Evolutionary conservation across 2,797 vertebrate genomes (phyloP).

Genomic region (Geotrypetes seraphini): DNA sequence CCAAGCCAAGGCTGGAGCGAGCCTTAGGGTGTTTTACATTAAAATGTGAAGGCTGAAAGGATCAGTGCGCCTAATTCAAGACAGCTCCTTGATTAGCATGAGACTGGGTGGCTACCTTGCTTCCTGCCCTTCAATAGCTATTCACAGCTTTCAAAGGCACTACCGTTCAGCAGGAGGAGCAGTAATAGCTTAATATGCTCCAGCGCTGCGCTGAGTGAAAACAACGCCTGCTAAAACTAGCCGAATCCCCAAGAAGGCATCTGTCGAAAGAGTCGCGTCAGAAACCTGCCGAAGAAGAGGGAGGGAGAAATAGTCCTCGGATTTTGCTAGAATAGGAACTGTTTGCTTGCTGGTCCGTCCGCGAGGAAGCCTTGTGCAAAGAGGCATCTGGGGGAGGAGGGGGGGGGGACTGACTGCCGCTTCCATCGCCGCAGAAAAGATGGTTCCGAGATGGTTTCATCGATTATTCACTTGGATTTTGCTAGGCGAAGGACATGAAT

Average conservation of each 20-base stretch:
- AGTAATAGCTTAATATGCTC: slow-evolving; percentile 11
- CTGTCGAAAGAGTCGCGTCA: slow-evolving; percentile 1
- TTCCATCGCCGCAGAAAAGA: slow-evolving; percentile 61
- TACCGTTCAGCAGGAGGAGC: slow-evolving; percentile 6
- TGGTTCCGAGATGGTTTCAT: slow-evolving; percentile 44
- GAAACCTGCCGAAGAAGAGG: background rate
- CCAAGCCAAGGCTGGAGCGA: slow-evolving; percentile 14
- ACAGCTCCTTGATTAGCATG: slow-evolving; percentile 31
- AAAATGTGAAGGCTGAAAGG: slow-evolving; percentile 28
- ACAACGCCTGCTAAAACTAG: slow-evolving; percentile 8
- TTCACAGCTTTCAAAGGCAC: slow-evolving; percentile 16
- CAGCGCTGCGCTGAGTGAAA: slow-evolving; percentile 4
- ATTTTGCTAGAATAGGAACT: slow-evolving; percentile 6
- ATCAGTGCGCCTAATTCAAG: slow-evolving; percentile 28
- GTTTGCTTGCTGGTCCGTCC: no score
- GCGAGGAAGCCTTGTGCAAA: slow-evolving; percentile 2
- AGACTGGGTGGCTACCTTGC: slow-evolving; percentile 24
- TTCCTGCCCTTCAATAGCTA: slow-evolving; percentile 25
- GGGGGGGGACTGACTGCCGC: slow-evolving; percentile 50
- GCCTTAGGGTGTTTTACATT: slow-evolving; percentile 28
- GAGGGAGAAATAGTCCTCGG: slow-evolving; percentile 6
- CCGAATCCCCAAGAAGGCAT: slow-evolving; percentile 4
- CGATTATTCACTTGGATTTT: slow-evolving; percentile 61
- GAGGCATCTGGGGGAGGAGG: slow-evolving; percentile 45
- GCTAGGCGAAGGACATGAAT: slow-evolving; percentile 46